Conservation (phyloP, 2,888 invertebrate genomes). For the Helicoverpa assulta region DNA sequence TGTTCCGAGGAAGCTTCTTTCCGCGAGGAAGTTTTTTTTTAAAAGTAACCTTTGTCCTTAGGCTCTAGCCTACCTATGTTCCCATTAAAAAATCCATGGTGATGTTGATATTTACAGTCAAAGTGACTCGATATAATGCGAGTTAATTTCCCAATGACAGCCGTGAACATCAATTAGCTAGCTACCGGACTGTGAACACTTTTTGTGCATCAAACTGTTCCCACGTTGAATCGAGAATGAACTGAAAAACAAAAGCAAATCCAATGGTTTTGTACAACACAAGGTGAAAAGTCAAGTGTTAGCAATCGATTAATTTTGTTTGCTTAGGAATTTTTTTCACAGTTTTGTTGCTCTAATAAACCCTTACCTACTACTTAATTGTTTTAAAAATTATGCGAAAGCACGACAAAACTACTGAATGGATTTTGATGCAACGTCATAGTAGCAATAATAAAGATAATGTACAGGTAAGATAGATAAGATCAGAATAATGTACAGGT, state of each 20-base stretch:
- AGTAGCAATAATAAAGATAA: too few relatives aligned
- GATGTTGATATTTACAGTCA: not conserved
- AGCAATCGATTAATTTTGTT: not conserved
- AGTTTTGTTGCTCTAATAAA: not conserved
- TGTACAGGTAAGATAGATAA: too few relatives aligned
- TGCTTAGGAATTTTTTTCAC: not conserved
- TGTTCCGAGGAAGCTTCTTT: too few relatives aligned
- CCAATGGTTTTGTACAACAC: not conserved
- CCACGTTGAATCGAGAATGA: slow-evolving; percentile 10
- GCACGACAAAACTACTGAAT: too few relatives aligned
- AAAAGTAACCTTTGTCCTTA: too few relatives aligned
- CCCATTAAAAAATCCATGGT: too few relatives aligned
- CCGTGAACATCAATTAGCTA: slow-evolving; percentile 4
- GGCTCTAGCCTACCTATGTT: too few relatives aligned
- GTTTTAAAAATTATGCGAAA: too few relatives aligned
- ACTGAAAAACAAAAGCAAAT: not conserved
- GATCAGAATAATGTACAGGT: too few relatives aligned
- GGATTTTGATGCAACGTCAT: too few relatives aligned
- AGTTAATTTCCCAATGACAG: not conserved
- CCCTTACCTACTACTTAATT: too few relatives aligned
- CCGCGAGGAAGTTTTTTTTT: too few relatives aligned
- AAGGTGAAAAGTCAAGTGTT: not conserved
- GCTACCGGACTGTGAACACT: slow-evolving; percentile 8
- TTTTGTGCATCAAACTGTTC: slow-evolving; percentile 3
- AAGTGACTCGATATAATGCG: not conserved